These are phyloP conservation scores for Dromas ardeola DNA, from an alignment of 2,113 vertebrate genomes.

Conservation along the genomic window DNA sequence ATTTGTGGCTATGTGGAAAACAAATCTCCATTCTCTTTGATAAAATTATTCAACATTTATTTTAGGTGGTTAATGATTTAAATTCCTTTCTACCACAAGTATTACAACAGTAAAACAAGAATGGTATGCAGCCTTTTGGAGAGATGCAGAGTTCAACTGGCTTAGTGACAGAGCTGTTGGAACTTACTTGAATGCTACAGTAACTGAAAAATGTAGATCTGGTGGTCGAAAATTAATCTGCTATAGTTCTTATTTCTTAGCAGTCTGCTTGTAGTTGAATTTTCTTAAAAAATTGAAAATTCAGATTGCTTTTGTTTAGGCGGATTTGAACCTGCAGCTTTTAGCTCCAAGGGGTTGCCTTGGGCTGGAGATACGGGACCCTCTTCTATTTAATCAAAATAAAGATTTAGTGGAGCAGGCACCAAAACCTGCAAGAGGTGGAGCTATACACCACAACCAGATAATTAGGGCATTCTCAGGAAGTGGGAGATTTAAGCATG, in stretches of 20 bases:
- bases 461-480: neutral
- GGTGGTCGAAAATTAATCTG: neutral
- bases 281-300: neutral
- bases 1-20: neutral
- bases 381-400: neutral
- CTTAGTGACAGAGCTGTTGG: neutral
- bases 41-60: conserved; percentile 14
- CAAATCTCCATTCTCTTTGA: neutral
- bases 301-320: neutral
- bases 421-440: neutral
- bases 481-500: neutral
- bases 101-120: neutral
- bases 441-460: neutral
- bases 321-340: neutral
- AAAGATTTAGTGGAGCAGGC: neutral
- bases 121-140: neutral
- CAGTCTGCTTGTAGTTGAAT: neutral
- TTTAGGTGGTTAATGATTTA: conserved; percentile 2
- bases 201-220: neutral
- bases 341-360: neutral
- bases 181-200: neutral
- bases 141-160: neutral
- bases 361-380: neutral
- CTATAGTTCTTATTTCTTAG: neutral
- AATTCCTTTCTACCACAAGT: conserved; percentile 7